phyloP scores from a whole-genome alignment of 2,113 vertebrate species.

The Mobula hypostoma region DNA sequence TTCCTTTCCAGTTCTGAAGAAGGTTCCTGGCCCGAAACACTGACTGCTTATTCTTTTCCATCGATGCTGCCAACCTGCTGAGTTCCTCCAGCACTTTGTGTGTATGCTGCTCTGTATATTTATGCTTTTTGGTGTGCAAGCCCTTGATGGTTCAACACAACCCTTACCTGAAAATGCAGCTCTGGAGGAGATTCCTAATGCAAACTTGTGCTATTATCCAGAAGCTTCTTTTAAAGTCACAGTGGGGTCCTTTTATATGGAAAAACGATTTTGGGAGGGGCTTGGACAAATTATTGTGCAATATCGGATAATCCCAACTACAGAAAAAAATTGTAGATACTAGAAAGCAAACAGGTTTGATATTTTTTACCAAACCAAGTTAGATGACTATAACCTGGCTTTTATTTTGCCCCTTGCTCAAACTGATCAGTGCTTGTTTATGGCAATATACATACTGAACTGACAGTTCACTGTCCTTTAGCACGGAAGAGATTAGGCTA shows the following conservation, averaged over 20 bases:
- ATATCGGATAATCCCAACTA: background rate
- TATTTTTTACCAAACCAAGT: background rate
- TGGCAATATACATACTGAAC: background rate
- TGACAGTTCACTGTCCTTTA: constrained; percentile 21
- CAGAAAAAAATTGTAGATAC: no score
- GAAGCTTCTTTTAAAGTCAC: background rate
- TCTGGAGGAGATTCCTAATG: background rate
- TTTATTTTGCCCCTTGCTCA: background rate
- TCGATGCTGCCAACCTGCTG: no score
- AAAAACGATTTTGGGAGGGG: background rate
- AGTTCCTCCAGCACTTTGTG: no score
- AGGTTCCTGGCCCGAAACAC: no score
- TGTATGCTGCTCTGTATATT: background rate
- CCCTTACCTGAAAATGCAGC: background rate
- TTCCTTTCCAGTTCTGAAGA: no score
- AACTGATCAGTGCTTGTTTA: background rate
- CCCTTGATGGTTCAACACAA: no score
- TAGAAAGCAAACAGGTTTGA: background rate
- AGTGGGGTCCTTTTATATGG: background rate
- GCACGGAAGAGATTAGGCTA: constrained; percentile 19
- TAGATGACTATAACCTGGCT: background rate
- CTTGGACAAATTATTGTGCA: background rate
- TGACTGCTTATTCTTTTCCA: no score
- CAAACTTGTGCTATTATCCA: background rate
- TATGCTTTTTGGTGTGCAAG: background rate